These are phyloP conservation scores for Thalassaphorura encarpata DNA, from an alignment of 1,140 invertebrate genomes.

Conservation along the genomic window DNA sequence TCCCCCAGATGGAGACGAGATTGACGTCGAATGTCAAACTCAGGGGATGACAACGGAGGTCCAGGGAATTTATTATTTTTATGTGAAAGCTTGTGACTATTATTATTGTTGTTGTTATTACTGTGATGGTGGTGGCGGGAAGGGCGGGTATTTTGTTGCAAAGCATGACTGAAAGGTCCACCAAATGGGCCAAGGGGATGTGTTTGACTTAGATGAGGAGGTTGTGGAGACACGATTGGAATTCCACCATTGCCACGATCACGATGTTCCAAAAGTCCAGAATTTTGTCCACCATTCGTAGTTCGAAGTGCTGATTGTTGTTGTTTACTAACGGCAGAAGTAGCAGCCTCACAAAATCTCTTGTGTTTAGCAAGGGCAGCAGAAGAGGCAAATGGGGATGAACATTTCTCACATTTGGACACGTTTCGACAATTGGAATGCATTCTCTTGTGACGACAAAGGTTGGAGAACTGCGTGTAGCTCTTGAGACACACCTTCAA, in stretches of 20 bases:
- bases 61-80: too few relatives aligned
- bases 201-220: conserved; percentile 4
- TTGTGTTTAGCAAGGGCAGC: conserved; percentile 64
- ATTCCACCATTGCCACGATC: conserved; percentile 1
- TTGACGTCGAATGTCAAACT: too few relatives aligned
- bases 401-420: conserved; percentile 54
- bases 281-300: background rate
- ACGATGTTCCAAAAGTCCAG: background rate
- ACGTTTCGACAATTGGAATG: conserved; percentile 72
- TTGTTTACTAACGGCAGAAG: conserved; percentile 10
- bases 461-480: conserved; percentile 99
- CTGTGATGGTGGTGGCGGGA: too few relatives aligned
- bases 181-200: too few relatives aligned
- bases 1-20: too few relatives aligned
- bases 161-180: too few relatives aligned
- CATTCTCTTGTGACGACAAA: conserved; percentile 98
- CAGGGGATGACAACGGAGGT: too few relatives aligned
- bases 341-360: conserved; percentile 64
- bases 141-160: too few relatives aligned
- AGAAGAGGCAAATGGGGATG: conserved; percentile 45
- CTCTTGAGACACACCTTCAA: conserved; percentile 61
- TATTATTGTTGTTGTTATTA: too few relatives aligned
- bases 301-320: conserved; percentile 1
- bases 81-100: too few relatives aligned
- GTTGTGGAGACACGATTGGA: conserved; percentile 1